Evolutionary conservation across 2,888 invertebrate genomes (phyloP).

Genomic region (Andrena fulva): DNA sequence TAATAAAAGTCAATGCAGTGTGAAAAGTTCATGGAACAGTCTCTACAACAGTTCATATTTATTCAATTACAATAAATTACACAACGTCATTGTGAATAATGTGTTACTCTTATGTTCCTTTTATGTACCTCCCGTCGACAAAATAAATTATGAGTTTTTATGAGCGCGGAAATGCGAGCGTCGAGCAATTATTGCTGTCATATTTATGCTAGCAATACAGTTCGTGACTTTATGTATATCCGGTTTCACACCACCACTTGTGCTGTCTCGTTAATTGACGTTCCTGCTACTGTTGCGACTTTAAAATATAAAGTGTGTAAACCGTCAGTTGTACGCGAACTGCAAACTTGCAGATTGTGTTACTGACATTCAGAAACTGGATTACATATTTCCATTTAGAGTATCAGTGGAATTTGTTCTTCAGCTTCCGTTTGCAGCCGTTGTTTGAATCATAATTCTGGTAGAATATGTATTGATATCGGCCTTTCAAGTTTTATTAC

Average conservation of each 20-base stretch:
- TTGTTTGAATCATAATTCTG: too few species aligned
- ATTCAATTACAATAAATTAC: constrained; percentile 37
- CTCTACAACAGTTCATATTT: neutral
- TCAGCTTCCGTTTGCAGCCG: too few species aligned
- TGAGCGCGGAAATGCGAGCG: constrained; percentile 25
- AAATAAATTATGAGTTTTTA: constrained; percentile 38
- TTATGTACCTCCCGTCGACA: constrained; percentile 4
- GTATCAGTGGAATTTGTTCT: neutral
- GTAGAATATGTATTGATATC: too few species aligned
- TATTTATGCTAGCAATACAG: constrained; percentile 21
- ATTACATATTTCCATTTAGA: neutral
- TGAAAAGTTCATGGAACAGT: neutral
- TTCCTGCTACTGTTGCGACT: constrained; percentile 13
- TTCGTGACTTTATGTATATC: constrained; percentile 26
- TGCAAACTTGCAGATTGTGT: neutral
- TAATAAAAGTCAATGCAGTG: neutral
- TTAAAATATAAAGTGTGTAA: neutral
- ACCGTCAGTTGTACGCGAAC: too few species aligned
- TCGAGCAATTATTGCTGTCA: constrained; percentile 25
- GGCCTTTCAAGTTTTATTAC: neutral
- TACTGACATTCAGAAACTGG: neutral
- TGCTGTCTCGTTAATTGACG: constrained; percentile 33
- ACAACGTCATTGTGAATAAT: constrained; percentile 25
- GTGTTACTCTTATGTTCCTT: constrained; percentile 12
- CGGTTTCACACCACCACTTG: constrained; percentile 21